phyloP scores from a whole-genome alignment of 2,888 invertebrate genomes.

The Drosophila seclusa region DNA sequence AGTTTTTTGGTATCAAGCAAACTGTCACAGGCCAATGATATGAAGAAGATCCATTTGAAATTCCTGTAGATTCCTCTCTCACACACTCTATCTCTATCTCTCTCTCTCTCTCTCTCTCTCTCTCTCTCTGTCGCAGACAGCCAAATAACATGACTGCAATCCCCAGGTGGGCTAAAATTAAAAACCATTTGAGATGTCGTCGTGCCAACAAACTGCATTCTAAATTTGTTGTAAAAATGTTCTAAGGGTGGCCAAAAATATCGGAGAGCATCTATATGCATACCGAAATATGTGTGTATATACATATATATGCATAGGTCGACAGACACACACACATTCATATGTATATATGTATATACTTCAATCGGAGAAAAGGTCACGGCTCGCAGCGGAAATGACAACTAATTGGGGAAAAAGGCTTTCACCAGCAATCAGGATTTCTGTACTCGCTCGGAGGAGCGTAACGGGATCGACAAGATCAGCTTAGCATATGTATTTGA shows the following conservation, averaged over 20 bases:
- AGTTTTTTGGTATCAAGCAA: neutral
- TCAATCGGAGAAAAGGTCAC: conserved; percentile 48
- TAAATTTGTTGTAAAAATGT: conserved; percentile 42
- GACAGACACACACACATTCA: neutral
- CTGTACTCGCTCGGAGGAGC: neutral
- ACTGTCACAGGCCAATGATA: conserved; percentile 11
- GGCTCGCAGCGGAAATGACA: conserved; percentile 22
- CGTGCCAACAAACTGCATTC: conserved; percentile 63
- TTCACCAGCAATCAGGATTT: neutral
- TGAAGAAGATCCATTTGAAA: conserved; percentile 2
- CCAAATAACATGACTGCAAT: conserved; percentile 31
- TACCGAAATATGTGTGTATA: neutral
- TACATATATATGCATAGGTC: neutral
- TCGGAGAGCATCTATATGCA: conserved; percentile 20
- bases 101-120: neutral
- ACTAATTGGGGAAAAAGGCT: neutral
- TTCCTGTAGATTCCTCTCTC: neutral
- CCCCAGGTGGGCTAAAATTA: conserved; percentile 72
- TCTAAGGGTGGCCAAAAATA: conserved; percentile 62
- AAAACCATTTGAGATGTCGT: conserved; percentile 41
- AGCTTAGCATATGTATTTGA: neutral
- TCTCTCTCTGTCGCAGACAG: neutral
- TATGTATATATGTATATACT: neutral
- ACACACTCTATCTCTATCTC: neutral
- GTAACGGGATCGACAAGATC: too few relatives aligned